Base-by-base conservation (phyloP, 2,797 vertebrate species). In the Danionella dracula region DNA sequence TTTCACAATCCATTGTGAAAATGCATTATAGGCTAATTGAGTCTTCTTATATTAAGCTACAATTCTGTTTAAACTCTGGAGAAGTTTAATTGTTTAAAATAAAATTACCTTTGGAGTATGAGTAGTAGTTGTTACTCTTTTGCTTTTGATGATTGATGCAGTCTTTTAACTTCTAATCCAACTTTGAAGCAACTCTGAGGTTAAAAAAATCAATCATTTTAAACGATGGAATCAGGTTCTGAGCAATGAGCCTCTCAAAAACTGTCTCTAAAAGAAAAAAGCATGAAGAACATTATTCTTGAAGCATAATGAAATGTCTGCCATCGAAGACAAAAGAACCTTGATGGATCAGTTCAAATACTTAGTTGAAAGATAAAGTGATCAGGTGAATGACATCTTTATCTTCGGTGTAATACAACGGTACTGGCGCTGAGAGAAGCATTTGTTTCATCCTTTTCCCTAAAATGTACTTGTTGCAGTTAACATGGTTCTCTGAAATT, bases 341-440 rank as follows among this genome's bases (percentile, higher is more conserved):
- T 35, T 37, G 50, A 65, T 46, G 40, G 40, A 45, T 65, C 40
- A 27, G 31, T n/a, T 54, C n/a, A 54, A 55, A 40, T 29, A 44
- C 54, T 65, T 35, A 21, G 40, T 37, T 54, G 27, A 4, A n/a
- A 65, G 13, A 42, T 21, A 31, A 55, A 37, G n/a, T 13, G 31
- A 55, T 35, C 44, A 27, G 40, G 40, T n/a, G 10, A 54, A 55
- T 35, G 31, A 9, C 35, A 12, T 45, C 38, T 53, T 45, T 53
- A 27, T 65, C 29, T 45, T 27, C 35, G 11, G 8, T 40, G 17
- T 27, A 11, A 19, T 15, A 15, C 10, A 31, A 17, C 1, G 4
- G 16, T 50, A 15, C 17, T 11, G 27, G 35, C 10, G 31, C 40
- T 37, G 45, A 65, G 17, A n/a, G 29, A 65, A 54, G 61, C 17